Conservation (phyloP, 1,140 invertebrate genomes). For the Drosophila truncata region DNA sequence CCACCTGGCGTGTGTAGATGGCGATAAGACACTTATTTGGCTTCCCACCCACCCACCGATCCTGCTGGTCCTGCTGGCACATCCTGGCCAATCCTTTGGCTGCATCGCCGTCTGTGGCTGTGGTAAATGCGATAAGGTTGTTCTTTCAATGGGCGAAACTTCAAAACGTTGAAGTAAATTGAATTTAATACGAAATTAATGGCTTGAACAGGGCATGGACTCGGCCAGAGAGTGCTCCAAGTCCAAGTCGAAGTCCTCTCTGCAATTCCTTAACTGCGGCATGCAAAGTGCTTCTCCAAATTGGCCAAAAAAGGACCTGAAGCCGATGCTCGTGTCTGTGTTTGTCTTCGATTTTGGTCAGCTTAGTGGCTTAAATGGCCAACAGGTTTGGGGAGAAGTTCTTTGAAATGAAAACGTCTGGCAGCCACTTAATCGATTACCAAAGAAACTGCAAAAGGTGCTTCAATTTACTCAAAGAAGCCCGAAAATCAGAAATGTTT, state of each 20-base stretch:
- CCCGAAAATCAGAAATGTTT: too few relatives aligned
- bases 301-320: conserved; percentile 15
- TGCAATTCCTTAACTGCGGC: neutral
- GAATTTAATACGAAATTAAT: conserved; percentile 52
- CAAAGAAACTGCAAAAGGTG: neutral
- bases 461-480: neutral
- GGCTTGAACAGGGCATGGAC: conserved; percentile 14
- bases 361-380: conserved; percentile 15
- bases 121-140: conserved; percentile 44
- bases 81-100: conserved; percentile 22
- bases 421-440: neutral
- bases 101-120: conserved; percentile 33
- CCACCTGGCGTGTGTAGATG: conserved; percentile 54
- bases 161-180: conserved; percentile 41
- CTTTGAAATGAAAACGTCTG: neutral
- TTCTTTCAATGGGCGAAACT: conserved; percentile 24
- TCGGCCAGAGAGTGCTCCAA: conserved; percentile 1
- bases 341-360: conserved; percentile 9
- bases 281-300: conserved; percentile 43
- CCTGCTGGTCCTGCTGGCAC: conserved; percentile 1
- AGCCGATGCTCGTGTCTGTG: conserved; percentile 8
- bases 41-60: conserved; percentile 12
- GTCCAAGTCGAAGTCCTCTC: neutral
- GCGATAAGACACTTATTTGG: conserved; percentile 61
- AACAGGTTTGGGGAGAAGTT: neutral